Evolutionary conservation across 2,888 invertebrate species (phyloP).

Genomic region (Eulithis prunata): DNA sequence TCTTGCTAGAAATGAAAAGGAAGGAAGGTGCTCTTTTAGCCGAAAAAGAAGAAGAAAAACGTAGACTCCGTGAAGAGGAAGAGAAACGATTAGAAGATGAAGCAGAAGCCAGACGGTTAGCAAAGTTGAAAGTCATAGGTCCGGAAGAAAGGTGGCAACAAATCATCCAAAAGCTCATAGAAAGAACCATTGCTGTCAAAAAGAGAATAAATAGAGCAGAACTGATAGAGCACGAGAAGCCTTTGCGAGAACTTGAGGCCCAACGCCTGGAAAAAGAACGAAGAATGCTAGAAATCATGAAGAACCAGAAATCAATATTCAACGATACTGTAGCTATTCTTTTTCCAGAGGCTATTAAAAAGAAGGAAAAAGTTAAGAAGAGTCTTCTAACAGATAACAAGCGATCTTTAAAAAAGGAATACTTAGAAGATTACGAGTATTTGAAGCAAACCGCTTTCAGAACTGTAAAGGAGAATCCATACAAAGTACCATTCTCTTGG

Average conservation of each 20-base stretch:
- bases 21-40: conserved; percentile 73
- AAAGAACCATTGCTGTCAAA: conserved; percentile 85
- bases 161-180: conserved; percentile 87
- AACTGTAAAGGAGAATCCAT: conserved; percentile 77
- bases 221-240: conserved; percentile 85
- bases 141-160: conserved; percentile 85
- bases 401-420: conserved; percentile 63
- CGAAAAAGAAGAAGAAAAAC: conserved; percentile 74
- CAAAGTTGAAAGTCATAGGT: conserved; percentile 67
- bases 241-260: conserved; percentile 83
- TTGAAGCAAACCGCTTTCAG: conserved; percentile 59
- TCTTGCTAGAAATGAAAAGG: conserved; percentile 67
- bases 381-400: conserved; percentile 75
- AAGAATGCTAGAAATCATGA: conserved; percentile 83
- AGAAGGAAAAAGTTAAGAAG: conserved; percentile 68
- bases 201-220: conserved; percentile 86
- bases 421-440: conserved; percentile 66
- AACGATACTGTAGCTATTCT: conserved; percentile 86
- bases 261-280: conserved; percentile 84
- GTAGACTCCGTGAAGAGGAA: conserved; percentile 66
- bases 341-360: conserved; percentile 85
- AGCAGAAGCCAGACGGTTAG: conserved; percentile 75
- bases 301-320: conserved; percentile 85
- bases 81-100: conserved; percentile 78
- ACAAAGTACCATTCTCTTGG: conserved; percentile 83